Evolutionary conservation across 1,140 invertebrate genomes (phyloP).

Genomic region (Cydia splendana): DNA sequence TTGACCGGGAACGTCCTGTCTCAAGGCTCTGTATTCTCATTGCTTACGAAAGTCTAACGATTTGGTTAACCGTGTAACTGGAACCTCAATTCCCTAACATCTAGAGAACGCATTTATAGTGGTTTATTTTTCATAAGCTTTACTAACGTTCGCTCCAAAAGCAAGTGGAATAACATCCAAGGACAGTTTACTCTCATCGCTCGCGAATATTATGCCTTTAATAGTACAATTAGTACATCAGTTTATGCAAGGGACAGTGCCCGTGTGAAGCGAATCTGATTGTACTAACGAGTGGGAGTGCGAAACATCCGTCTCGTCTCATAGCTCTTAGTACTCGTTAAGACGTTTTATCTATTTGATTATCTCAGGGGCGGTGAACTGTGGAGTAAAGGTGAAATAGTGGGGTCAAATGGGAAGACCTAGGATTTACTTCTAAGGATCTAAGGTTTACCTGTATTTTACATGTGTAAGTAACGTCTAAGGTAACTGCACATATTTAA

Average conservation of each 20-base stretch:
- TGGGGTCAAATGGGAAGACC: neutral
- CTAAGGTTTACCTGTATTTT: neutral
- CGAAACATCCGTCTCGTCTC: slow-evolving; percentile 9
- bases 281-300: slow-evolving; percentile 14
- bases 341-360: slow-evolving; percentile 12
- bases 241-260: slow-evolving; percentile 10
- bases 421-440: neutral
- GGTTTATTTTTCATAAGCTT: neutral
- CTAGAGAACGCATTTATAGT: neutral
- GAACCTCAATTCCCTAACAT: neutral
- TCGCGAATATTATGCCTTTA: slow-evolving; percentile 4
- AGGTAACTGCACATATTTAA: too few relatives aligned
- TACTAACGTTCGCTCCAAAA: neutral
- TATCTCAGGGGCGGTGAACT: neutral
- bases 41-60: neutral
- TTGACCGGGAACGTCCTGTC: slow-evolving; percentile 36
- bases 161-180: neutral
- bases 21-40: slow-evolving; percentile 5
- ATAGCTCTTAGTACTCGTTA: neutral
- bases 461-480: neutral
- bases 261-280: slow-evolving; percentile 11
- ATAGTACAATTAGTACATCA: too few relatives aligned
- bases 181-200: slow-evolving; percentile 11
- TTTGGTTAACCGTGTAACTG: neutral
- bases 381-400: slow-evolving; percentile 3